Evolutionary conservation across 2,888 invertebrate species (phyloP), one percentile per base, ranked within the genome.

Genomic region (Tineola bisselliella): DNA sequence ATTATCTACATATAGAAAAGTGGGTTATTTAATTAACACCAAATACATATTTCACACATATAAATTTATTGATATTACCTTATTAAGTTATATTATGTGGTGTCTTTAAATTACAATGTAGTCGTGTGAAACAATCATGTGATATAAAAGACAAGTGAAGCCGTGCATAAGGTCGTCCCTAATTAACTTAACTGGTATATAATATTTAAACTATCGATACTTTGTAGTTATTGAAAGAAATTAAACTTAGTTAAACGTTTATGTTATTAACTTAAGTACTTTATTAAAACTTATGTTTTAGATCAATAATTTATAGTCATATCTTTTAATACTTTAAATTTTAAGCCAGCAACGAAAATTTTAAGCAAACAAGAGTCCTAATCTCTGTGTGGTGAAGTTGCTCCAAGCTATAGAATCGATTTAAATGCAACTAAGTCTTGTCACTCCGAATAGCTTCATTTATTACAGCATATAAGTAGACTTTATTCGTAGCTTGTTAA

Each of bases 51-150:
- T 38, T 38, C 10, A 38, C 48, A 48, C 48, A 15, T 48, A 10
- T 48, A 48, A 38, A 38, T 38, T 48, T n/a, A 17, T 17, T 17
- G 48, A 17, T 17, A 48, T 48, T 48, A 15, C 48, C 48, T 48
- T 48, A 48, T 48, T 48, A 48, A 48, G 48, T 8, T n/a, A 15
- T 13, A 48, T 48, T 48, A 48, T 48, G 48, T 48, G 8, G 48
- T 48, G 8, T 48, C 10, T 48, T 17, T 15, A 48, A 48, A 48
- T 48, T 13, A 48, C 17, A 48, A n/a, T 48, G 48, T 48, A n/a
- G 5, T 48, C 15, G 48, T 48, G 48, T 48, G 15, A 48, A 48
- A 48, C 48, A 48, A 48, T 48, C 48, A 48, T 48, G 48, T 48
- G 48, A 48, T 48, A 15, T 48, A 15, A 48, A 13, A 48, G 6